phyloP scores from a whole-genome alignment of 30 jellyfish, hydroid and myxozoan species.

The Cassiopea xamachana region DNA sequence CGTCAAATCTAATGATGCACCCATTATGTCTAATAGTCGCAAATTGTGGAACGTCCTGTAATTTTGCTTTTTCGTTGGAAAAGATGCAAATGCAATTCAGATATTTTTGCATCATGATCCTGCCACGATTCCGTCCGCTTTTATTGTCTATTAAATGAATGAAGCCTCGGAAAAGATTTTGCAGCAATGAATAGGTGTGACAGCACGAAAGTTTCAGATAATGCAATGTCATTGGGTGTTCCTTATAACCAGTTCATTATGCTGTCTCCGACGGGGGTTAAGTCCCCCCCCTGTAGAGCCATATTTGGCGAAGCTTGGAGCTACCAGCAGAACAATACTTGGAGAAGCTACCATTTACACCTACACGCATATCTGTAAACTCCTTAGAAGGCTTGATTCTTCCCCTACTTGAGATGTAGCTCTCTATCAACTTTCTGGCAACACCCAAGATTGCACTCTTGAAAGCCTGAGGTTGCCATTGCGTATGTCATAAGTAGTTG shows the following conservation, averaged over 20 bases:
- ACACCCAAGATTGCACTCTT: background rate
- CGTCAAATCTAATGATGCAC: background rate
- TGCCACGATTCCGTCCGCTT: background rate
- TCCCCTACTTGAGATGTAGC: background rate
- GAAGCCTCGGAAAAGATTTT: background rate
- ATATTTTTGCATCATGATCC: background rate
- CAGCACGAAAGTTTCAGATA: background rate
- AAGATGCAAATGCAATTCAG: background rate
- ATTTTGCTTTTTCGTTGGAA: background rate
- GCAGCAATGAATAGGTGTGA: background rate
- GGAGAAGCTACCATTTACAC: too few species aligned
- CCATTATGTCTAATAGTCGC: background rate
- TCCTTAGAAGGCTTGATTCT: too few species aligned
- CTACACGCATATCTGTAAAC: too few species aligned
- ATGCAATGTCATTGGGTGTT: too few species aligned
- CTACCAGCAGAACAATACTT: too few species aligned
- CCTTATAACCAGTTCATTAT: too few species aligned
- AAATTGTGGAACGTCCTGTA: conserved; percentile 6
- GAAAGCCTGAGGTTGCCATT: too few species aligned
- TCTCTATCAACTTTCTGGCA: background rate
- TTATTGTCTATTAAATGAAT: background rate
- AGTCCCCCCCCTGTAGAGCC: too few species aligned
- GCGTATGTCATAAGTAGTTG: too few species aligned
- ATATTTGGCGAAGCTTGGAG: too few species aligned
- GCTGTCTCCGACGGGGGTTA: too few species aligned